Percentiles rank a stretch among this genome's conserved stretches.
These are phyloP conservation scores for Deilephila elpenor DNA, from an alignment of 2,888 invertebrate species.

Conservation along the genomic window DNA sequence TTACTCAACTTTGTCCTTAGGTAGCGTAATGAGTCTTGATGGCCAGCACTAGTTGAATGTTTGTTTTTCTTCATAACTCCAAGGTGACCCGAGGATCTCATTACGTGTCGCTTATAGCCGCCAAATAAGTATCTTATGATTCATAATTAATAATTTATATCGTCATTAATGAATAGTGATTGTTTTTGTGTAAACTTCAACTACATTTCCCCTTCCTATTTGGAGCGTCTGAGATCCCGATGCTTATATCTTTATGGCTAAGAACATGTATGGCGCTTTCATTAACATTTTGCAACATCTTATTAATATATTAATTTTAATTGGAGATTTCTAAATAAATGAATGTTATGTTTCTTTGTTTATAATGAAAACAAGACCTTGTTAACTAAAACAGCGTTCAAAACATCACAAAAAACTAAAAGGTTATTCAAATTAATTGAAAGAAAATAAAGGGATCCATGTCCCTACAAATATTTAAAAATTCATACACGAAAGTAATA, in stretches of 20 bases:
- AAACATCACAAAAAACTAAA: not conserved
- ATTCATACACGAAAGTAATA: not conserved
- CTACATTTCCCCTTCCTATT: not conserved
- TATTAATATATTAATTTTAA: constrained; percentile 6
- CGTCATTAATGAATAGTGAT: constrained; percentile 31
- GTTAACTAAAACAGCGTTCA: not conserved
- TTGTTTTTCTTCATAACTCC: constrained; percentile 39
- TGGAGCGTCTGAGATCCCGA: not conserved
- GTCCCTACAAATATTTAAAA: not conserved
- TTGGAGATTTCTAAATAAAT: not conserved
- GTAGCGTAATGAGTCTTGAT: constrained; percentile 56
- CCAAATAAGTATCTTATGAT: constrained; percentile 7
- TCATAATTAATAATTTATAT: constrained; percentile 32
- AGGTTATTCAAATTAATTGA: not conserved
- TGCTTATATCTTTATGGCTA: not conserved
- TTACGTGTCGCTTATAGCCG: not conserved
- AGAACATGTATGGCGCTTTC: not conserved
- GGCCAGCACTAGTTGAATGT: constrained; percentile 47
- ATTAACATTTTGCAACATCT: not conserved
- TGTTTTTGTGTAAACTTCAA: not conserved
- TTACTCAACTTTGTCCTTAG: constrained; percentile 70
- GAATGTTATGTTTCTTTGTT: no score
- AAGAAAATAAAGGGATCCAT: not conserved
- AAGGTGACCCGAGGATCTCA: not conserved
- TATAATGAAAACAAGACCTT: not conserved